A percentile compares a stretch with the other conserved stretches of the same genome.
Conservation (phyloP, 1,140 invertebrate species). For the Cepaea nemoralis region DNA sequence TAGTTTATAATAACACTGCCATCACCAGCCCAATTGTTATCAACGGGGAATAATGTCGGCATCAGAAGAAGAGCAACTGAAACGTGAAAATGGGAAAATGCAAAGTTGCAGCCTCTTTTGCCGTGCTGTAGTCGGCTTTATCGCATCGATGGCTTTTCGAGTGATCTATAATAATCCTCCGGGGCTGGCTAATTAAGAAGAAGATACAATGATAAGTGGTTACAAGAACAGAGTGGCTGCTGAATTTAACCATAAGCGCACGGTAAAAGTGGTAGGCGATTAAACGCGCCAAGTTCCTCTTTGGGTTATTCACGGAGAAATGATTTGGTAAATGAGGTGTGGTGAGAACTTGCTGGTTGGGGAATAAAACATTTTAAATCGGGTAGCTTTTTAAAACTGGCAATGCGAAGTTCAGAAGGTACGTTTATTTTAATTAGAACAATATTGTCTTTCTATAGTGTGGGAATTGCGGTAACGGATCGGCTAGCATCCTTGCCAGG, state of each 20-base stretch:
- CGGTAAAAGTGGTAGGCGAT: no score
- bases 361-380: no score
- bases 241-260: neutral
- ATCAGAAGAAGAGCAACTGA: neutral
- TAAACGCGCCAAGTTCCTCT: no score
- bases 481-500: no score
- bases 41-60: neutral
- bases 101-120: neutral
- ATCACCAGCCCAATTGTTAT: neutral
- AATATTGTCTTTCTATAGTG: no score
- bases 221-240: neutral
- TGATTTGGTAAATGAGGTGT: no score
- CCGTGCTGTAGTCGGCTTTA: neutral
- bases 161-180: constrained; percentile 2
- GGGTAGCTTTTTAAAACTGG: no score
- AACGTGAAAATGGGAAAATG: neutral
- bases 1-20: neutral
- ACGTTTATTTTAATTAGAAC: no score
- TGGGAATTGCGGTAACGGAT: no score
- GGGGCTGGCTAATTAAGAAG: neutral
- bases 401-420: no score
- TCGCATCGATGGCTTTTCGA: constrained; percentile 3
- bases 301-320: no score
- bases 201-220: neutral
- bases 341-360: no score